phyloP scores from a whole-genome alignment of 1,140 invertebrate species.

The Theocolax elegans region DNA sequence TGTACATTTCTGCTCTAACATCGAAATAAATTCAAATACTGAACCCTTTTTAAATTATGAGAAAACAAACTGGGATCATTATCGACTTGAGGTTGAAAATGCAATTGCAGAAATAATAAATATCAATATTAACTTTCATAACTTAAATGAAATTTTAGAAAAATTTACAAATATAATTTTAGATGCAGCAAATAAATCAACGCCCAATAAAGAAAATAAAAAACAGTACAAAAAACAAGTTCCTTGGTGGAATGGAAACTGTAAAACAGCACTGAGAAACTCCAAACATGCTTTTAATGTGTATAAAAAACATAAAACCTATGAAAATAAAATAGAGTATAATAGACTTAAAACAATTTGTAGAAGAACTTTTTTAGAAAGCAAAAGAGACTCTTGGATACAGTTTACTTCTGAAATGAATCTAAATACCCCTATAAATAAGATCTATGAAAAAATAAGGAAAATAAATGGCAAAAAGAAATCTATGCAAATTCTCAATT shows the following conservation, averaged over 20 bases:
- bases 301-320: constrained; percentile 50
- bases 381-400: constrained; percentile 32
- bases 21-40: too few relatives aligned
- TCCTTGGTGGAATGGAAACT: not conserved
- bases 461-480: constrained; percentile 20
- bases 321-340: constrained; percentile 45
- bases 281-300: not conserved
- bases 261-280: not conserved
- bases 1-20: too few relatives aligned
- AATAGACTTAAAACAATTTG: constrained; percentile 47
- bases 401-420: constrained; percentile 18
- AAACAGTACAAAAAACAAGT: not conserved
- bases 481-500: not conserved
- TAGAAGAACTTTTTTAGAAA: constrained; percentile 30
- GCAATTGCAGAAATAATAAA: not conserved
- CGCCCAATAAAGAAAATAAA: not conserved
- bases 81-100: not conserved
- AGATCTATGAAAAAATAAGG: constrained; percentile 34
- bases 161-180: not conserved
- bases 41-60: not conserved
- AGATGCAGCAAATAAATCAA: not conserved
- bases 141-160: too few relatives aligned
- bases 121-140: not conserved
- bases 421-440: not conserved
- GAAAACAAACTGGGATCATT: not conserved